Evolutionary conservation across 35 echinoderm and acorn worm species (phyloP).

Genomic region (Ophiothrix spiculata): DNA sequence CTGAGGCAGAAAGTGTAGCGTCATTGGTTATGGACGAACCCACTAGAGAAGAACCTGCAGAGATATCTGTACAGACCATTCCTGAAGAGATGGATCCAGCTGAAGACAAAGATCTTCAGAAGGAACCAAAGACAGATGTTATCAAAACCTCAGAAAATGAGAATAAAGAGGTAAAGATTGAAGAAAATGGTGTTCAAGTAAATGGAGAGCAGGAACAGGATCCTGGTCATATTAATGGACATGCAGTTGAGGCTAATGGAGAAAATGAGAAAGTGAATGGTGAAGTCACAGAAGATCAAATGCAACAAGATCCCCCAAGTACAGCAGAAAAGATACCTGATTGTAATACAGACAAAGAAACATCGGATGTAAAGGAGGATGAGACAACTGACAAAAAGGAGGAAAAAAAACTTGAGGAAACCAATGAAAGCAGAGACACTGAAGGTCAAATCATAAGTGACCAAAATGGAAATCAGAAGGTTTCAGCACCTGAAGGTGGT

Average conservation of each 20-base stretch:
- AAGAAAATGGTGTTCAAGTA: neutral
- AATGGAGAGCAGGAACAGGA: neutral
- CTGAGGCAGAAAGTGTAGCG: conserved; percentile 26
- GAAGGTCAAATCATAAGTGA: neutral
- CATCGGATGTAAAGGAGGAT: neutral
- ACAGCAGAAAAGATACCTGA: no score
- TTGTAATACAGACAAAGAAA: neutral
- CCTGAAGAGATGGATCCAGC: conserved; percentile 22
- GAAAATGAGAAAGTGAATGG: no score
- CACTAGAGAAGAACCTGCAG: neutral
- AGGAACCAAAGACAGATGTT: neutral
- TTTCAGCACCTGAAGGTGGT: neutral
- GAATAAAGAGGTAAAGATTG: neutral
- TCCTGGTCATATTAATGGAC: neutral
- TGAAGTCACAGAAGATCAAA: no score
- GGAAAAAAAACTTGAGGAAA: neutral
- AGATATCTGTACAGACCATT: conserved; percentile 3
- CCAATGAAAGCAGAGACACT: neutral
- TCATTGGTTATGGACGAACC: neutral
- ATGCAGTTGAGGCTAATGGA: neutral
- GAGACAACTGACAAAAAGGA: neutral
- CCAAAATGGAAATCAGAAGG: neutral
- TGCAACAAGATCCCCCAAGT: no score
- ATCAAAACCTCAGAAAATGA: neutral
- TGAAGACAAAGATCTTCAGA: neutral